phyloP scores from a whole-genome alignment of 1,140 invertebrate species.

The Macrosteles quadrilineatus region DNA sequence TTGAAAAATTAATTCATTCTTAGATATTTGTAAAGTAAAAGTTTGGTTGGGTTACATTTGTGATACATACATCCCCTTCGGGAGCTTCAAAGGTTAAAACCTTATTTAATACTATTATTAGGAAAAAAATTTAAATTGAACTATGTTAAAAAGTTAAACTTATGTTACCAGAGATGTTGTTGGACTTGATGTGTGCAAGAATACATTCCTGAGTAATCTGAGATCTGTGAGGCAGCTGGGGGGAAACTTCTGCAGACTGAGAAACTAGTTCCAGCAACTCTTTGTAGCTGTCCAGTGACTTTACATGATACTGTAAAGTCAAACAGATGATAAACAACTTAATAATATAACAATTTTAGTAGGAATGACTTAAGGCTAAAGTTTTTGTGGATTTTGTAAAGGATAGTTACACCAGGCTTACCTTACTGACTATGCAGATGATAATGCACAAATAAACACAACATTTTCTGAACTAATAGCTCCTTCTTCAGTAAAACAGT shows the following conservation, averaged over 20 bases:
- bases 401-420: no score
- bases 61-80: neutral
- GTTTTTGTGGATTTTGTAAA: neutral
- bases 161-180: neutral
- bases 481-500: no score
- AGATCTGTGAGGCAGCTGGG: neutral
- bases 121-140: neutral
- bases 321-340: neutral
- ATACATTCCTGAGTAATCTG: neutral
- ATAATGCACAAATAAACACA: no score
- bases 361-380: neutral
- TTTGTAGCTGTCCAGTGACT: neutral
- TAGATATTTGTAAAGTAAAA: neutral
- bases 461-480: no score
- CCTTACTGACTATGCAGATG: no score
- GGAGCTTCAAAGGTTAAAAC: neutral
- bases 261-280: neutral
- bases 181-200: neutral
- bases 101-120: neutral
- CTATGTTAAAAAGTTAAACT: neutral
- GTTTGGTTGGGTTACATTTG: neutral
- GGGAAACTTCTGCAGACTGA: neutral
- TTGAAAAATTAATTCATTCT: neutral
- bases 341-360: neutral
- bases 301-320: neutral